Percentiles rank a stretch among this genome's conserved stretches.
Conservation (phyloP, 2,888 invertebrate genomes). For the Spatulosminthurus flaviceps region DNA sequence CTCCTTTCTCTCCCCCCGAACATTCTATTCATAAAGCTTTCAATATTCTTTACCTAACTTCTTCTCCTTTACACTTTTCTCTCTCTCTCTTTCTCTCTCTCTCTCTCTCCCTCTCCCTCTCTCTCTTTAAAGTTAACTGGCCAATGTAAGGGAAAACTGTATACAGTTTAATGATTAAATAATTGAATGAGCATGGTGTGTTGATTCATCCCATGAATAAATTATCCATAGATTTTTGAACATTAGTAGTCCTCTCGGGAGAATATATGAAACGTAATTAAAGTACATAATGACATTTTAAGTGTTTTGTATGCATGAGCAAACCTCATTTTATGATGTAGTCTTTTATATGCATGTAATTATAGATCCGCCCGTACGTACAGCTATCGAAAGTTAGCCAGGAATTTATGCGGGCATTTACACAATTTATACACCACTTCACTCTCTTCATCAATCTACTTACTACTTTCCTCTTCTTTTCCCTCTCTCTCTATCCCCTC, state of each 20-base stretch:
- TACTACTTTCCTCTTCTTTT: not conserved
- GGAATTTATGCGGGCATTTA: constrained; percentile 29
- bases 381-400: not conserved
- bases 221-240: no score
- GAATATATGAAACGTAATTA: no score
- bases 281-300: no score
- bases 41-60: no score
- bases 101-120: constrained; percentile 21
- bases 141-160: no score
- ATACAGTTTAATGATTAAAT: not conserved
- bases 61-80: not conserved
- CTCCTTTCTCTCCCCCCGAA: no score
- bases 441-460: not conserved
- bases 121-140: not conserved
- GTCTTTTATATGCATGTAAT: constrained; percentile 17
- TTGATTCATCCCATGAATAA: no score
- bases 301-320: not conserved
- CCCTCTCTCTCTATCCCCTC: no score
- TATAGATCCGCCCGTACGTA: no score
- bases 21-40: no score
- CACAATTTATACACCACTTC: constrained; percentile 5
- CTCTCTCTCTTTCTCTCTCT: constrained; percentile 24
- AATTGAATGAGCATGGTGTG: no score
- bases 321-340: constrained; percentile 19
- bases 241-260: no score